phyloP scores from a whole-genome alignment of 1,140 invertebrate species.

The Philaenus spumarius region DNA sequence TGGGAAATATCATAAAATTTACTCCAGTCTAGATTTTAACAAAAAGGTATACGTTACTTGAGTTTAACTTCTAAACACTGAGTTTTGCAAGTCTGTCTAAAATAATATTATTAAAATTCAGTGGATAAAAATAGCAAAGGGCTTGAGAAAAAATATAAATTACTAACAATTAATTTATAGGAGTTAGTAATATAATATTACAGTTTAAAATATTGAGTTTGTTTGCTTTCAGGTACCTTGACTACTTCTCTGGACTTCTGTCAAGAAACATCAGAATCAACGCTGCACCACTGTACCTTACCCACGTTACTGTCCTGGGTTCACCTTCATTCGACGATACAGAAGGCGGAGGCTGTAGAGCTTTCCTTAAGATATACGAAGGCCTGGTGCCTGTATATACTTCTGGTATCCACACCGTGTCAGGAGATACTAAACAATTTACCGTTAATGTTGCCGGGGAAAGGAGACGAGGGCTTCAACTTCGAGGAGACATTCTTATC shows the following conservation, averaged over 20 bases:
- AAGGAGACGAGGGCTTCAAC: conserved; percentile 58
- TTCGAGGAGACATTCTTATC: conserved; percentile 82
- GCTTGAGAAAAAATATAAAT: no score
- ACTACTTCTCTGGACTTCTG: conserved; percentile 84
- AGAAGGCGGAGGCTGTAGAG: conserved; percentile 59
- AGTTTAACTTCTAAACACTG: no score
- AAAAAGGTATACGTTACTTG: no score
- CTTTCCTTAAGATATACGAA: conserved; percentile 77
- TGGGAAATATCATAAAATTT: no score
- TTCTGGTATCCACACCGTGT: conserved; percentile 68
- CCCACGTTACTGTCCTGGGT: conserved; percentile 77
- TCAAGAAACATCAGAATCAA: conserved; percentile 83
- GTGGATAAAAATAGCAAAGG: no score
- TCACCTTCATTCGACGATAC: conserved; percentile 64
- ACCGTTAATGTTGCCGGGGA: conserved; percentile 56
- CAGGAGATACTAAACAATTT: conserved; percentile 51
- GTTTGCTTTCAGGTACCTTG: conserved; percentile 67
- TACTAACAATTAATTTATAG: no score
- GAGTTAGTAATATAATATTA: no score
- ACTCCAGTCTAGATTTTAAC: no score
- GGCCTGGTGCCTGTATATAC: conserved; percentile 84
- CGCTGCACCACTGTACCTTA: conserved; percentile 75
- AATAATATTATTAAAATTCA: no score
- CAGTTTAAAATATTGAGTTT: no score
- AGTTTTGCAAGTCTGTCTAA: no score